Conservation (phyloP, 2,113 vertebrate genomes). For the Sebastes fasciatus region DNA sequence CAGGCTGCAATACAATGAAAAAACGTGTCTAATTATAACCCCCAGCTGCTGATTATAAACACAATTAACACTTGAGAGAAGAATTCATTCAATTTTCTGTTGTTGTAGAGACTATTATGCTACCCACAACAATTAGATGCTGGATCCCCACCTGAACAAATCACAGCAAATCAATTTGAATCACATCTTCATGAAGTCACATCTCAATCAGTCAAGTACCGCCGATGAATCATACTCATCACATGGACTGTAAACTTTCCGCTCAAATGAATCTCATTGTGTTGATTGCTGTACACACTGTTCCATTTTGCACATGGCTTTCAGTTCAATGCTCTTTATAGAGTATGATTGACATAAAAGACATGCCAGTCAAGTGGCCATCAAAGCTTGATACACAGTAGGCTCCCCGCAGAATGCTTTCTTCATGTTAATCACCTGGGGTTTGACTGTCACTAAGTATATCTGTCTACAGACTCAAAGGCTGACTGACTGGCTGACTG, state of each 20-base stretch:
- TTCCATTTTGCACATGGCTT: not conserved
- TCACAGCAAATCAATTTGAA: not conserved
- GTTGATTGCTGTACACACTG: not conserved
- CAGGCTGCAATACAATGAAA: not conserved
- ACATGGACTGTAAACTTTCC: too few relatives aligned
- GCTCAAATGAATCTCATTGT: not conserved
- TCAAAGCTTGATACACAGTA: not conserved
- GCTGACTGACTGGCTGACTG: not conserved
- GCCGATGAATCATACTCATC: not conserved
- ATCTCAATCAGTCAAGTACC: not conserved
- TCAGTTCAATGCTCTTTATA: not conserved
- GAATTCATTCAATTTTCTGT: not conserved
- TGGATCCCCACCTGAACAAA: not conserved
- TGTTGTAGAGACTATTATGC: not conserved
- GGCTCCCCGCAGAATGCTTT: not conserved
- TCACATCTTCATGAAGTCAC: not conserved
- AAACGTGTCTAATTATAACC: not conserved
- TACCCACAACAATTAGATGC: not conserved
- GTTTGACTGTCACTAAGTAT: conserved; percentile 28
- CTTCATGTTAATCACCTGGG: conserved; percentile 8
- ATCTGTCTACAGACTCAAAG: conserved; percentile 10
- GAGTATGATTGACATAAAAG: conserved; percentile 13
- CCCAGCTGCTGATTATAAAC: not conserved
- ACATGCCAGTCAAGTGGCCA: conserved; percentile 7
- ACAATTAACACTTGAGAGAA: not conserved